These are phyloP conservation scores for Pediacus dermestoides DNA, from an alignment of 2,888 invertebrate genomes.

Conservation along the genomic window DNA sequence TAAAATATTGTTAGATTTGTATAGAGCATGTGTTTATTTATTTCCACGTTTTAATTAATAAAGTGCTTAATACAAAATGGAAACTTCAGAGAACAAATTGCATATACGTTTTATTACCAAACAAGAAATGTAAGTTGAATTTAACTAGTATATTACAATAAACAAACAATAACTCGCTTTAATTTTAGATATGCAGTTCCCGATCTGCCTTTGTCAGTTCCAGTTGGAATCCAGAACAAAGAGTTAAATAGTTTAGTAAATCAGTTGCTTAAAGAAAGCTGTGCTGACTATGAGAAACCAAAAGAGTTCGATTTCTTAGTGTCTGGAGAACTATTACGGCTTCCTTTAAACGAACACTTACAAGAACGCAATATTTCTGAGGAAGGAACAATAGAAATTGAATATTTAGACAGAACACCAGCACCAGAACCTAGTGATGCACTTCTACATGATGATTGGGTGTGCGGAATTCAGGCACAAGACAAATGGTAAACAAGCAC, in stretches of 20 bases:
- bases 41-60: too few relatives aligned
- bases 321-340: conserved; percentile 74
- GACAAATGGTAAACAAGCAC: conserved; percentile 40
- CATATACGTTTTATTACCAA: conserved; percentile 78
- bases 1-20: too few relatives aligned
- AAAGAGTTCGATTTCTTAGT: conserved; percentile 87
- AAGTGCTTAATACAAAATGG: too few relatives aligned
- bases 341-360: conserved; percentile 70
- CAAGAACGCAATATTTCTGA: conserved; percentile 71
- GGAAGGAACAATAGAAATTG: conserved; percentile 83
- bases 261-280: conserved; percentile 66
- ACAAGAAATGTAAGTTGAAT: conserved; percentile 68
- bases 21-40: too few relatives aligned
- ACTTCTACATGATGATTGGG: conserved; percentile 96
- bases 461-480: conserved; percentile 55
- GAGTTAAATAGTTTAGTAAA: conserved; percentile 79
- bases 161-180: conserved; percentile 13
- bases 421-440: conserved; percentile 91
- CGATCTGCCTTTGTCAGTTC: conserved; percentile 79
- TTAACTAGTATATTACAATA: conserved; percentile 8
- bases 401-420: conserved; percentile 87
- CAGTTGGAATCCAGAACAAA: conserved; percentile 62
- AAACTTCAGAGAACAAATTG: too few relatives aligned
- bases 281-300: conserved; percentile 43
- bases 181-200: conserved; percentile 78